Conservation (phyloP, 2,888 invertebrate species). For the Cheilosia vulpina region DNA sequence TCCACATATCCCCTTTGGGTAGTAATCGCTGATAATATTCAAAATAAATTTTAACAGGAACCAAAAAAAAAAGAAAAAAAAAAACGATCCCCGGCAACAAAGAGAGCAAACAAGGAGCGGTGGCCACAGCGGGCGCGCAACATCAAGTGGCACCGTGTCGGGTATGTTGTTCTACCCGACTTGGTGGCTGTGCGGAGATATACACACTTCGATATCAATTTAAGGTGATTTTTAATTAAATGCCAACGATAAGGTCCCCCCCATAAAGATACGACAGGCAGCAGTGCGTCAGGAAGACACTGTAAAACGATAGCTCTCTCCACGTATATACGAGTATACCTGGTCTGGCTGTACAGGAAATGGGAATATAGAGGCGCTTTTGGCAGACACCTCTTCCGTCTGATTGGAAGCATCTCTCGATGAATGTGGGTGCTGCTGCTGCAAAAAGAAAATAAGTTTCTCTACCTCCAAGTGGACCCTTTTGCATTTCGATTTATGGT, state of each 20-base stretch:
- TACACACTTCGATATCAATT: slow-evolving; percentile 72
- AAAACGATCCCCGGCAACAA: slow-evolving; percentile 10
- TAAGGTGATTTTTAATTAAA: slow-evolving; percentile 75
- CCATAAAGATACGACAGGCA: slow-evolving; percentile 67
- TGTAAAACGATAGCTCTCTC: slow-evolving; percentile 16
- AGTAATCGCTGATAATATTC: slow-evolving; percentile 75
- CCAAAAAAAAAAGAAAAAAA: slow-evolving; percentile 17
- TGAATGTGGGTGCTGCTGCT: slow-evolving; percentile 59
- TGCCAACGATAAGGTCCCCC: slow-evolving; percentile 68
- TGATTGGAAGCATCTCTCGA: slow-evolving; percentile 50
- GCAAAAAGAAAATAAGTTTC: slow-evolving; percentile 2
- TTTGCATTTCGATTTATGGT: slow-evolving; percentile 65
- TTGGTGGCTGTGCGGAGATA: slow-evolving; percentile 16
- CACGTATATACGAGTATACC: slow-evolving; percentile 2
- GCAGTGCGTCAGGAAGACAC: slow-evolving; percentile 66
- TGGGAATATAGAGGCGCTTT: slow-evolving; percentile 66
- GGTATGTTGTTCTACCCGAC: neutral
- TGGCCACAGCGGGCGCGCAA: slow-evolving; percentile 13
- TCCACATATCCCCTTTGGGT: slow-evolving; percentile 67
- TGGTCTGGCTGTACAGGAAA: slow-evolving; percentile 59
- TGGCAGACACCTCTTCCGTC: slow-evolving; percentile 66
- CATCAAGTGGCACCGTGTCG: slow-evolving; percentile 19
- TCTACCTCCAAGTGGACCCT: slow-evolving; percentile 1
- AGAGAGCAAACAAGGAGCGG: slow-evolving; percentile 55
- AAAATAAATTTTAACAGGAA: slow-evolving; percentile 70